phyloP scores from a whole-genome alignment of 2,113 vertebrate genomes.

The Actinemys pallida region DNA sequence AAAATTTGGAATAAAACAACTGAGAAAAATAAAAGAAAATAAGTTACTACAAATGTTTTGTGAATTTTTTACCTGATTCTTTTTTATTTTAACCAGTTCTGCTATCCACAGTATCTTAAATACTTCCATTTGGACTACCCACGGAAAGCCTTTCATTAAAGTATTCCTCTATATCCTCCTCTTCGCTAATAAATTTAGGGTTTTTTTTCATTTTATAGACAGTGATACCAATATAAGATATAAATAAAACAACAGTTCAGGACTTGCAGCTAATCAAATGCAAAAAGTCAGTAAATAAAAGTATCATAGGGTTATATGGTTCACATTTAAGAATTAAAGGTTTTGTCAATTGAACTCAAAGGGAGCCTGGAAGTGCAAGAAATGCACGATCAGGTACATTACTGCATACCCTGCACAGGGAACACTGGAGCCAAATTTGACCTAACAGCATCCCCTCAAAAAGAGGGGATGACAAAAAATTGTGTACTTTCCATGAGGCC shows the following conservation, averaged over 20 bases:
- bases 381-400: neutral
- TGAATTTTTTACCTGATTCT: neutral
- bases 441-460: too few relatives aligned
- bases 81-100: neutral
- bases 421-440: too few relatives aligned
- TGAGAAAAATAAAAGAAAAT: neutral
- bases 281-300: neutral
- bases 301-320: neutral
- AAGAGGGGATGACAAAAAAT: too few relatives aligned
- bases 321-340: neutral
- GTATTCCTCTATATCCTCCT: neutral
- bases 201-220: neutral
- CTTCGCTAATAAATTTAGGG: neutral
- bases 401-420: neutral
- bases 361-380: neutral
- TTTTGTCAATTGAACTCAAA: neutral
- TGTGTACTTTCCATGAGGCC: neutral
- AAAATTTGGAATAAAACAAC: neutral
- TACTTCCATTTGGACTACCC: neutral
- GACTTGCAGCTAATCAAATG: neutral
- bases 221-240: neutral
- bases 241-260: neutral
- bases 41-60: neutral
- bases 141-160: neutral
- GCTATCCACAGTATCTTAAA: accelerated